phyloP scores from a whole-genome alignment of 2,113 vertebrate species.

The Struthio camelus region DNA sequence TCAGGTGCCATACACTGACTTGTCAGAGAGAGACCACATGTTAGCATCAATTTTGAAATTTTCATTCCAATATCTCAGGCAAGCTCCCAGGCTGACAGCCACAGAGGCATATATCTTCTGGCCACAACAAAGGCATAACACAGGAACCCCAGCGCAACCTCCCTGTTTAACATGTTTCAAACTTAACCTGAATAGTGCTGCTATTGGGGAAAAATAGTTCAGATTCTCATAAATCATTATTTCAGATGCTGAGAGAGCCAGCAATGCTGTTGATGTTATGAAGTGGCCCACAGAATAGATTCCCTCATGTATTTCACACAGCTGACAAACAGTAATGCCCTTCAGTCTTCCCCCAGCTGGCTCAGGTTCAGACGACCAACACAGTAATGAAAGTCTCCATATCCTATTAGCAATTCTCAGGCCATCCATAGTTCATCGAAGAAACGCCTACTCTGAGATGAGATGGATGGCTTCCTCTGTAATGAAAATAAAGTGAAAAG shows the following conservation, averaged over 20 bases:
- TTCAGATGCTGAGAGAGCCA: background rate
- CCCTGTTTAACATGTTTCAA: background rate
- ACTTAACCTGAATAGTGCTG: background rate
- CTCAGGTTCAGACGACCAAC: constrained; percentile 18
- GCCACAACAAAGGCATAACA: background rate
- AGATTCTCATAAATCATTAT: background rate
- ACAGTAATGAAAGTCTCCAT: constrained; percentile 26
- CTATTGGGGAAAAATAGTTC: background rate
- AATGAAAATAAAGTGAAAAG: constrained; percentile 5
- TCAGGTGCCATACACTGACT: background rate
- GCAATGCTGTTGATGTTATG: background rate
- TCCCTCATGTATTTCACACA: background rate
- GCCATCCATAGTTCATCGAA: constrained; percentile 12
- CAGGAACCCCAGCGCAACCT: background rate
- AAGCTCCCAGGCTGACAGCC: background rate
- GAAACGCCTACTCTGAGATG: background rate
- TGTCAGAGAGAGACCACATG: background rate
- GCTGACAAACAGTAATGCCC: background rate
- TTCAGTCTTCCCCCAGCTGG: constrained; percentile 27
- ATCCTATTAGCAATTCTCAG: background rate
- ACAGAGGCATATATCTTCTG: background rate
- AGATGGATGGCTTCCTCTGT: constrained; percentile 6
- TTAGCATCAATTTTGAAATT: background rate
- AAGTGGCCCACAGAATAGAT: background rate
- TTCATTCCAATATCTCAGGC: background rate